phyloP scores from a whole-genome alignment of 2,113 vertebrate species.

The Callithrix jacchus region DNA sequence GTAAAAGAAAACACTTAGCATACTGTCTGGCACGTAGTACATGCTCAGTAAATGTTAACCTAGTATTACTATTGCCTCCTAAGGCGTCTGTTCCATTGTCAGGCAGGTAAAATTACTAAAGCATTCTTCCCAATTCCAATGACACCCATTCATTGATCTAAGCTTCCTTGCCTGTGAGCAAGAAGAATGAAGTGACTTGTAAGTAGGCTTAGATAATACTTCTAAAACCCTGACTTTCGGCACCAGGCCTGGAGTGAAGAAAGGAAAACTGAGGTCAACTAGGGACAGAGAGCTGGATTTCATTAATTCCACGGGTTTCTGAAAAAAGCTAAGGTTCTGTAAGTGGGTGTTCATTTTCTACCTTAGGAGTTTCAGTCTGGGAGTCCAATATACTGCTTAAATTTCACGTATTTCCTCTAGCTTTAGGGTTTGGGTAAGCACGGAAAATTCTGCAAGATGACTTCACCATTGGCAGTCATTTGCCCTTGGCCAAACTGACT shows the following conservation, averaged over 20 bases:
- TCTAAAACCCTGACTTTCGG: slow-evolving; percentile 39
- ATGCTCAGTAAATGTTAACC: not conserved
- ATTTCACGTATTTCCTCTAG: slow-evolving; percentile 71
- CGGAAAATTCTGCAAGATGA: slow-evolving; percentile 67
- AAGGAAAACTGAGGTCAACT: slow-evolving; percentile 28
- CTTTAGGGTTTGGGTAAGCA: slow-evolving; percentile 53
- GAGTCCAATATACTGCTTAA: slow-evolving; percentile 62
- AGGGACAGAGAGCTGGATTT: slow-evolving; percentile 54
- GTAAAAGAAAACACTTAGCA: not conserved
- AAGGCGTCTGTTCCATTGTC: not conserved
- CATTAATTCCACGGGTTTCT: slow-evolving; percentile 63
- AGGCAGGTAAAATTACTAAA: not conserved
- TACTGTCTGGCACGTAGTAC: not conserved
- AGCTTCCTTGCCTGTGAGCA: not conserved
- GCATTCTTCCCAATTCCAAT: not conserved
- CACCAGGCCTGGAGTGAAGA: not conserved
- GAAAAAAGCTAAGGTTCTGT: slow-evolving; percentile 36
- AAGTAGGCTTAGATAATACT: slow-evolving; percentile 37
- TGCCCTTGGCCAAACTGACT: slow-evolving; percentile 59
- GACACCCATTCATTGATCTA: not conserved
- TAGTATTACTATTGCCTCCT: not conserved
- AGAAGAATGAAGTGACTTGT: not conserved
- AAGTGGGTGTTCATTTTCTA: slow-evolving; percentile 60
- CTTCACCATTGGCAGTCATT: slow-evolving; percentile 66
- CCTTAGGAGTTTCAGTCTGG: slow-evolving; percentile 45